Conservation (phyloP, 2,797 vertebrate genomes). For the Pipistrellus pipistrellus region DNA sequence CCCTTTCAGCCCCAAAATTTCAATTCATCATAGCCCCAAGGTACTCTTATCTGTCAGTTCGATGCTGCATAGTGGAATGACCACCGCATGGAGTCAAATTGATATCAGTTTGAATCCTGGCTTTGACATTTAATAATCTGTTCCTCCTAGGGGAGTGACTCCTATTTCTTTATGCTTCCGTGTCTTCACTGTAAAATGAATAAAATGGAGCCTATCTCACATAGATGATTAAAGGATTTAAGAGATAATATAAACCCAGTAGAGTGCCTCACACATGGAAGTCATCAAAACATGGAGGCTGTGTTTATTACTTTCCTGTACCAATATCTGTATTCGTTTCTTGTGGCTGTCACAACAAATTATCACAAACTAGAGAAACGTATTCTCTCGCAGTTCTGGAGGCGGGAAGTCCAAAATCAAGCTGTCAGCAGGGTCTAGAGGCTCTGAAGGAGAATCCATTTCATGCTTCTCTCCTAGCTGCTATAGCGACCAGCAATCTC, state of each 20-base stretch:
- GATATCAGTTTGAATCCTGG: background rate
- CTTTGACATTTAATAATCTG: slow-evolving; percentile 32
- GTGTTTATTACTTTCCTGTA: background rate
- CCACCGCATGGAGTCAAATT: background rate
- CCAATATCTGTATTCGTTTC: slow-evolving; percentile 1
- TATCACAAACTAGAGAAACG: background rate
- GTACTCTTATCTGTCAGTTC: background rate
- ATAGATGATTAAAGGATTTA: background rate
- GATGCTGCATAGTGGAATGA: background rate
- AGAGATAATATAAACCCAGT: background rate
- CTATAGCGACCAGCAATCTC: background rate
- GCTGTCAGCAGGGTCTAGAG: background rate
- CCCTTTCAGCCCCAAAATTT: background rate
- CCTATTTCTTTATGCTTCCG: background rate
- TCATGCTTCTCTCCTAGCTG: background rate
- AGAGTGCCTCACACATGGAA: background rate
- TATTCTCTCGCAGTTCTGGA: background rate
- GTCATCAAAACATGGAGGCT: background rate
- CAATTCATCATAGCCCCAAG: background rate
- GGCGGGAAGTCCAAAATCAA: background rate
- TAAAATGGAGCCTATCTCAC: background rate
- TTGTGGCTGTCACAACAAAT: background rate
- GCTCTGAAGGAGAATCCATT: background rate
- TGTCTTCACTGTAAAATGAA: slow-evolving; percentile 21
- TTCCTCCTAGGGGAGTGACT: background rate